Evolutionary conservation across 2,888 invertebrate genomes (phyloP).

Genomic region (Chromoteleia sp.): DNA sequence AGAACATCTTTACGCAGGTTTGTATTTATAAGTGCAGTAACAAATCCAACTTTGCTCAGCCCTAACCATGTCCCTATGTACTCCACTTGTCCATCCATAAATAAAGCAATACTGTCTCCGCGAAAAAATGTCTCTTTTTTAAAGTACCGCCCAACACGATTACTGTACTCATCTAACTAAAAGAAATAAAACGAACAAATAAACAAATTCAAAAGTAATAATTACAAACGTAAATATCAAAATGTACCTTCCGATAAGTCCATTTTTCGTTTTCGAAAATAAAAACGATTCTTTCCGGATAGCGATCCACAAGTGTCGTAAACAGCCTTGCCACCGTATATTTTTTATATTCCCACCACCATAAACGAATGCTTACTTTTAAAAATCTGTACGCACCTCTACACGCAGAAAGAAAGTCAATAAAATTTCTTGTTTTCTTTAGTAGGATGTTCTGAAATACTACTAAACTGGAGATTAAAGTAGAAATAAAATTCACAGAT

Average conservation of each 20-base stretch:
- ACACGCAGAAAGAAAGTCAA: constrained; percentile 43
- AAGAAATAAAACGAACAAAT: constrained; percentile 18
- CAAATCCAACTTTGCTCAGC: constrained; percentile 92
- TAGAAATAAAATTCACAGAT: too few species aligned
- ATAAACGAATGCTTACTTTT: constrained; percentile 77
- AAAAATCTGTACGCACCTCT: constrained; percentile 81
- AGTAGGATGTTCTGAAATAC: too few species aligned
- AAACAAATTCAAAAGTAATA: background rate
- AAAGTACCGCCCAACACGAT: constrained; percentile 88
- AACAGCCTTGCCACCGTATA: constrained; percentile 92
- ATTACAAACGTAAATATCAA: background rate
- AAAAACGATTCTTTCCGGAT: constrained; percentile 93
- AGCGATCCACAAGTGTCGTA: constrained; percentile 89
- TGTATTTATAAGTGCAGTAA: constrained; percentile 95
- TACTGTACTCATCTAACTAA: constrained; percentile 89
- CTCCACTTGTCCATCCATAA: constrained; percentile 95
- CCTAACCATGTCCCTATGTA: constrained; percentile 96
- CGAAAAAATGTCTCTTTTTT: constrained; percentile 84
- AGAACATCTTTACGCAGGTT: constrained; percentile 93
- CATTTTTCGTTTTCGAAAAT: constrained; percentile 92
- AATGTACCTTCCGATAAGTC: constrained; percentile 91
- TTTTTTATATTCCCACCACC: constrained; percentile 81
- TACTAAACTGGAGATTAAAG: too few species aligned
- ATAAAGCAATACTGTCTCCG: constrained; percentile 94
- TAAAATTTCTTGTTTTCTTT: background rate